These are phyloP conservation scores for Linnaemya tessellans DNA, from an alignment of 2,888 invertebrate genomes.

Conservation along the genomic window DNA sequence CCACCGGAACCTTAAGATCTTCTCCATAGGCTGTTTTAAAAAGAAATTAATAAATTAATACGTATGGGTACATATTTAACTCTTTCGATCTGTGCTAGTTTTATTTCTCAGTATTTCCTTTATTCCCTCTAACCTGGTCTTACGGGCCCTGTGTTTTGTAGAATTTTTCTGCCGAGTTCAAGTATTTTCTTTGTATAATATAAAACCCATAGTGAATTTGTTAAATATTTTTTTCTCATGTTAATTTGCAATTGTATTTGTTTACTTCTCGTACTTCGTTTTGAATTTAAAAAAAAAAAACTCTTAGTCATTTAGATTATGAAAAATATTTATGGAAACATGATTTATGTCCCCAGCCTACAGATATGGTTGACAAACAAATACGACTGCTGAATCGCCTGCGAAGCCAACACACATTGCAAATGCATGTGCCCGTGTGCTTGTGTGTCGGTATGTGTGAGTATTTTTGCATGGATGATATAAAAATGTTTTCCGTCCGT, in stretches of 20 bases:
- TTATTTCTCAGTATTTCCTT: too few relatives aligned
- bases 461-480: background rate
- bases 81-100: too few relatives aligned
- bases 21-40: too few relatives aligned
- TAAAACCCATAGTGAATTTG: slow-evolving; percentile 39
- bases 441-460: too few relatives aligned
- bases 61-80: too few relatives aligned
- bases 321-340: slow-evolving; percentile 74
- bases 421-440: background rate
- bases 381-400: slow-evolving; percentile 41
- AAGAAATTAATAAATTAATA: too few relatives aligned
- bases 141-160: too few relatives aligned
- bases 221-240: slow-evolving; percentile 3
- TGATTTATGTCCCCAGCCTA: slow-evolving; percentile 72
- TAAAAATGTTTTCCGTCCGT: slow-evolving; percentile 4
- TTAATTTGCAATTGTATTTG: slow-evolving; percentile 77
- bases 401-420: slow-evolving; percentile 1
- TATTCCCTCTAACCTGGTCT: too few relatives aligned
- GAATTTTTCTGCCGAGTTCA: too few relatives aligned
- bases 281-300: slow-evolving; percentile 22
- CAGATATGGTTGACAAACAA: slow-evolving; percentile 64
- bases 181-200: too few relatives aligned
- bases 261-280: slow-evolving; percentile 77
- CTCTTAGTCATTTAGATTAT: slow-evolving; percentile 70
- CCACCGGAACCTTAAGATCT: too few relatives aligned